phyloP scores from a whole-genome alignment of 2,888 invertebrate species.

The Drosophila crucigera region DNA sequence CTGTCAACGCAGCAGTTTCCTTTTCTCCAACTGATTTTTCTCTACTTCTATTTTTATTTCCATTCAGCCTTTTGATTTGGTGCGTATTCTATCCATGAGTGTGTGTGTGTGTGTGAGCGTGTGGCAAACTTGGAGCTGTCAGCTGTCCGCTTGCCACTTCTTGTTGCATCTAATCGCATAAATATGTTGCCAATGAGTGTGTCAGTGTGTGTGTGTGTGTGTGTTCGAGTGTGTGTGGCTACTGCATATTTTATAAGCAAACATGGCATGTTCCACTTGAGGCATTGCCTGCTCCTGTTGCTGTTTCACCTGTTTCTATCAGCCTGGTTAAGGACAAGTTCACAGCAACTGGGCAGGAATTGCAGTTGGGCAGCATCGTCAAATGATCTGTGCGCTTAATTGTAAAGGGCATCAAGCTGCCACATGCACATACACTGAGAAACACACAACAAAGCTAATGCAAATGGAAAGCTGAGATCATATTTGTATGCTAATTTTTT shows the following conservation, averaged over 20 bases:
- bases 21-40: slow-evolving; percentile 10
- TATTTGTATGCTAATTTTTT: background rate
- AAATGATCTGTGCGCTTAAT: slow-evolving; percentile 13
- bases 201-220: background rate
- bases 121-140: slow-evolving; percentile 64
- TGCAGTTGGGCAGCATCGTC: slow-evolving; percentile 20
- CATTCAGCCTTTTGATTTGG: slow-evolving; percentile 45
- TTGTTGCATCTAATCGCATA: slow-evolving; percentile 80
- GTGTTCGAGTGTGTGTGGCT: slow-evolving; percentile 38
- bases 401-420: background rate
- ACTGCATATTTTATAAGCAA: slow-evolving; percentile 76
- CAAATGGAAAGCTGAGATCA: background rate
- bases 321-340: slow-evolving; percentile 11
- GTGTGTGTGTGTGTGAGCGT: background rate
- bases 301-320: slow-evolving; percentile 3
- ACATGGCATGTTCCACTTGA: slow-evolving; percentile 42
- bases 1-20: slow-evolving; percentile 75
- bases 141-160: slow-evolving; percentile 46
- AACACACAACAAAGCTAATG: background rate
- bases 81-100: slow-evolving; percentile 46
- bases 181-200: slow-evolving; percentile 76
- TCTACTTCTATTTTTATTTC: background rate
- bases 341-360: slow-evolving; percentile 6
- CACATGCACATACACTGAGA: background rate
- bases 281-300: slow-evolving; percentile 3